phyloP scores from a whole-genome alignment of 2,797 vertebrate species.

The Lepus townsendii region DNA sequence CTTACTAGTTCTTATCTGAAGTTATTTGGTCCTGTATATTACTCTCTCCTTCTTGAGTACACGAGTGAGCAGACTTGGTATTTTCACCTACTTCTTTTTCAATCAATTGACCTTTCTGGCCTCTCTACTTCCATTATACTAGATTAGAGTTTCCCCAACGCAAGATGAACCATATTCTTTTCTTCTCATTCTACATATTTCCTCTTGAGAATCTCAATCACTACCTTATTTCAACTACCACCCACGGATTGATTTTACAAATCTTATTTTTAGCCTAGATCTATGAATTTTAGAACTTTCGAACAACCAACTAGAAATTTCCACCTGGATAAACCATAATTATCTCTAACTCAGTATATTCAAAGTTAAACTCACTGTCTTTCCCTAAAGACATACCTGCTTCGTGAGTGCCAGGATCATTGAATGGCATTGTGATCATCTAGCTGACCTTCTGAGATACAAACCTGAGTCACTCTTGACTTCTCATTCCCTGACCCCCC shows the following conservation, averaged over 20 bases:
- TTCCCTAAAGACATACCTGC: neutral
- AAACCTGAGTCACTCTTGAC: neutral
- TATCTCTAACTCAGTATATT: neutral
- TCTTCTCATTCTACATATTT: neutral
- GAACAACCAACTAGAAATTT: neutral
- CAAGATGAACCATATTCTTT: neutral
- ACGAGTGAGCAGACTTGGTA: neutral
- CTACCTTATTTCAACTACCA: neutral
- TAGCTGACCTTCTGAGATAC: neutral
- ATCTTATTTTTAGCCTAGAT: neutral
- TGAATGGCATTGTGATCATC: neutral
- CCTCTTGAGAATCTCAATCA: neutral
- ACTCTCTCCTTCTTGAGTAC: neutral
- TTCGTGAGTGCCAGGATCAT: neutral
- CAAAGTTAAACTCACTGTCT: neutral
- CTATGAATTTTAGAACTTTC: constrained; percentile 8
- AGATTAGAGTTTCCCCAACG: neutral
- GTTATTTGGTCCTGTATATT: neutral
- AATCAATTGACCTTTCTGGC: neutral
- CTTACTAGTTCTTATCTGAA: neutral
- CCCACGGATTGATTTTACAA: neutral
- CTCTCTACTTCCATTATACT: neutral
- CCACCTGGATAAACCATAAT: neutral
- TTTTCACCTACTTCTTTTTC: neutral
- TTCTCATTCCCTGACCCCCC: too few relatives aligned